Conservation (phyloP, 2,797 vertebrate genomes). For the Manis javanica region DNA sequence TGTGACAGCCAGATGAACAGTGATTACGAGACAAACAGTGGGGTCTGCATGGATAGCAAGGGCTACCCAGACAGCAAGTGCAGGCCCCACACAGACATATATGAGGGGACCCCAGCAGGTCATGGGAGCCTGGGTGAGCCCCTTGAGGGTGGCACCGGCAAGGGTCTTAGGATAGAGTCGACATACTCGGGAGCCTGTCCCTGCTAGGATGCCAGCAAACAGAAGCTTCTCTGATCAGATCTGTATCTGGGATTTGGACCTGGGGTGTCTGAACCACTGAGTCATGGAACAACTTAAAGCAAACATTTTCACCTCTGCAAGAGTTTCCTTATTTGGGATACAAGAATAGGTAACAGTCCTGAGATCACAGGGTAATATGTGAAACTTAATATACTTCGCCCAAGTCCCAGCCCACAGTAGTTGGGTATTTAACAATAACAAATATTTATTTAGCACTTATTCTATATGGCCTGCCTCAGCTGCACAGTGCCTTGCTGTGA, state of each 20-base stretch:
- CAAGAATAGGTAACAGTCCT: neutral
- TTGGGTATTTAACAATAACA: neutral
- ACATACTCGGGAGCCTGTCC: neutral
- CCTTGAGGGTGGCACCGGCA: fast-evolving
- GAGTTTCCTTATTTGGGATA: neutral
- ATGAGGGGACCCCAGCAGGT: constrained; percentile 84
- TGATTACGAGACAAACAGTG: constrained; percentile 95
- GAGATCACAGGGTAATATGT: fast-evolving
- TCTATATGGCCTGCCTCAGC: neutral
- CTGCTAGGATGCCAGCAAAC: neutral
- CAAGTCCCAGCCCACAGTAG: too few species aligned
- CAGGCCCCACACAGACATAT: constrained; percentile 86
- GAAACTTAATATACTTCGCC: neutral
- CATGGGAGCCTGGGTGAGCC: neutral
- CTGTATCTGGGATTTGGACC: neutral
- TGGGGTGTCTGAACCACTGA: neutral
- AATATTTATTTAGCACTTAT: neutral
- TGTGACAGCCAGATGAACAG: constrained; percentile 92
- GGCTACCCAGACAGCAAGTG: constrained; percentile 89
- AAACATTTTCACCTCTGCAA: neutral
- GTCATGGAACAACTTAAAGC: neutral
- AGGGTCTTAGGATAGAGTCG: neutral
- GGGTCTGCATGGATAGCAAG: constrained; percentile 93
- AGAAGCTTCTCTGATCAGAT: neutral
- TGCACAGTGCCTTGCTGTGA: too few species aligned